Base-by-base conservation (phyloP, 2,113 vertebrate species). In the Peromyscus californicus region DNA sequence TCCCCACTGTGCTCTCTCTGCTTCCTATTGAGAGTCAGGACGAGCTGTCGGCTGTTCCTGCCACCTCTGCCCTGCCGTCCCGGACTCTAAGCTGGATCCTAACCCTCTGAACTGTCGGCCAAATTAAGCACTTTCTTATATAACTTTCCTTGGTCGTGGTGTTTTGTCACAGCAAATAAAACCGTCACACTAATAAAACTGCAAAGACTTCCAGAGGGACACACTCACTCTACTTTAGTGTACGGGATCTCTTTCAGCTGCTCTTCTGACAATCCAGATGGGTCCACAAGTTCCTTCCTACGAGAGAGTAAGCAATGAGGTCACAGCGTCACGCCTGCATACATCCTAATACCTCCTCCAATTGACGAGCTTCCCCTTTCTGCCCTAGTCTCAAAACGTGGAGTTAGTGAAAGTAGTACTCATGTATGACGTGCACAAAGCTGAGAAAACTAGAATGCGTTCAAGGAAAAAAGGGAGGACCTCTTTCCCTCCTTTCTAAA, bases 231-330 rank as follows among this genome's bases (percentile, higher is more conserved):
- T 97, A 99, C 98, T 99, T 99, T 99, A 96, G 99, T 99, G 85
- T 99, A 99, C 1, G 99, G 99, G 93, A 99, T 99, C 98, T 99
- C 99, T 98, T 99, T 99, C 97, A 99, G 29, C 89, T 99, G 99
- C n/a, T 99, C 99, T 88, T 99, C 99, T 74, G 99, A 99, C 57
- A 99, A 93, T 42, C 99, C 99, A 87, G 99, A 99, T 15, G 99
- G 99, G 97, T 99, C 99, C 79, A 99, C 99, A 88, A 99, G 98
- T 93, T 99, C 99, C 95, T 99, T 99, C 98, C 99, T 99, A 78
- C 59, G 98, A 97, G 97, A 59, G 26, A 98, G 97, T 3, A 92
- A 19, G 21, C 88, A 96, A 94, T 75, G 79, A 86, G 92, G 69
- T 95, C 63, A 90, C 93, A 51, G 36, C 67, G 19, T 4, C 1